Percentiles rank a stretch among this genome's conserved stretches.
These are phyloP conservation scores for Danio aesculapii DNA, from an alignment of 2,797 vertebrate genomes.

Conservation along the genomic window DNA sequence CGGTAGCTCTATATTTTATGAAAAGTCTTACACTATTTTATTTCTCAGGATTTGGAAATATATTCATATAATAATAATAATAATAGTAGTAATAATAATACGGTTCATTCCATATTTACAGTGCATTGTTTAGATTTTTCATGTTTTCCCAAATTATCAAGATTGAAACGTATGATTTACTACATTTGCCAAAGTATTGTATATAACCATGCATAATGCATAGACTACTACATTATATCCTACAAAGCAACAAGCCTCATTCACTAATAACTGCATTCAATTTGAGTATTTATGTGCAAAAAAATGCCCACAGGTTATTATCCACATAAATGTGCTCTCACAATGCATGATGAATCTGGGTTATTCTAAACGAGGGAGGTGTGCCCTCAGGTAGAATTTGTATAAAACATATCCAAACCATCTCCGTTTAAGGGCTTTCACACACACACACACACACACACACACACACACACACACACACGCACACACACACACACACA, in stretches of 20 bases:
- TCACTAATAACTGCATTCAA: not conserved
- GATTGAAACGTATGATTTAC: not conserved
- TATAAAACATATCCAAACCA: slow-evolving; percentile 3
- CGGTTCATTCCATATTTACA: too few species aligned
- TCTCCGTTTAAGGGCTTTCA: not conserved
- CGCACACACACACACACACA: too few species aligned
- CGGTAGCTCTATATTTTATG: not conserved
- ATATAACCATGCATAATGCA: not conserved
- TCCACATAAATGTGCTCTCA: not conserved
- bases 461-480: not conserved
- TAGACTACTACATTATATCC: not conserved
- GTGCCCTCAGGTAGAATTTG: not conserved
- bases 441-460: not conserved
- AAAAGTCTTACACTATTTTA: not conserved
- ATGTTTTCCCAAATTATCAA: too few species aligned
- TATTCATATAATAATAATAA: too few species aligned
- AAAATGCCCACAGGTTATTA: not conserved
- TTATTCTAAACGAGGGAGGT: not conserved
- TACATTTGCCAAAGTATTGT: not conserved
- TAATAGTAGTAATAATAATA: too few species aligned
- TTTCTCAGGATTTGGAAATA: not conserved
- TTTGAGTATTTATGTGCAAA: not conserved
- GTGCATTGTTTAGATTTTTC: too few species aligned
- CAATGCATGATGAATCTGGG: slow-evolving; percentile 17
- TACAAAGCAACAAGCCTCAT: not conserved